Percentiles rank a stretch among this genome's conserved stretches.
phyloP scores from a whole-genome alignment of 2,888 invertebrate genomes.

The Frankliniella fusca region DNA sequence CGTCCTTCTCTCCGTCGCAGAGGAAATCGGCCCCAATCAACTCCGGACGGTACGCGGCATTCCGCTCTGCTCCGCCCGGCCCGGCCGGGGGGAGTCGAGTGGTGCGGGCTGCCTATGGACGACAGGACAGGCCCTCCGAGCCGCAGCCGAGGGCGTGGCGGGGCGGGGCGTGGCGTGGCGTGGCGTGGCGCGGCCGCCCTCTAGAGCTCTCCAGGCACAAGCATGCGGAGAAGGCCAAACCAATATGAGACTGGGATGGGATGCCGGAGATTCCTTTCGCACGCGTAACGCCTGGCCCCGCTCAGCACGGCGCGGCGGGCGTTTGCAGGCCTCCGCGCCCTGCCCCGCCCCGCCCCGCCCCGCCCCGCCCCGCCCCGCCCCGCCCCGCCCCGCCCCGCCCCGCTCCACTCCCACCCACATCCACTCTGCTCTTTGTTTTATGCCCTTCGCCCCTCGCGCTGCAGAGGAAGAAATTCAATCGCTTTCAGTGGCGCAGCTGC shows the following conservation, averaged over 20 bases:
- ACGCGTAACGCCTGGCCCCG: not conserved
- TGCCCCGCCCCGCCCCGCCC: not conserved
- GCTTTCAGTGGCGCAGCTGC: not conserved
- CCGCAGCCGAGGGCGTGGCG: no score
- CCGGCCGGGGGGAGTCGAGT: no score
- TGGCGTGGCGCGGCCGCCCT: no score
- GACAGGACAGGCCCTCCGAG: not conserved
- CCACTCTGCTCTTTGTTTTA: not conserved
- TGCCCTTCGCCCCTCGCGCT: not conserved
- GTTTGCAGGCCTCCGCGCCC: no score
- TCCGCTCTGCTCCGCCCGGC: no score
- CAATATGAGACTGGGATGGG: conserved; percentile 15
- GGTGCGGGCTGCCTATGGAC: not conserved
- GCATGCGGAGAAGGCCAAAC: not conserved
- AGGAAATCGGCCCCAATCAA: no score
- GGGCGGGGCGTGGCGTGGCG: no score
- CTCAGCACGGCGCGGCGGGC: no score
- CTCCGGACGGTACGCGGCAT: no score
- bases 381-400: not conserved
- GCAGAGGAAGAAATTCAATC: not conserved
- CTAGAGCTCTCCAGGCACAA: no score
- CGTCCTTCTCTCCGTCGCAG: no score
- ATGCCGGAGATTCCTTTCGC: conserved; percentile 13
- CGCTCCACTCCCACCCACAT: not conserved
- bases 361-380: not conserved